A percentile compares a stretch with the other conserved stretches of the same genome.
phyloP scores from a whole-genome alignment of 2,888 invertebrate species.

The Cataglyphis albicans region DNA sequence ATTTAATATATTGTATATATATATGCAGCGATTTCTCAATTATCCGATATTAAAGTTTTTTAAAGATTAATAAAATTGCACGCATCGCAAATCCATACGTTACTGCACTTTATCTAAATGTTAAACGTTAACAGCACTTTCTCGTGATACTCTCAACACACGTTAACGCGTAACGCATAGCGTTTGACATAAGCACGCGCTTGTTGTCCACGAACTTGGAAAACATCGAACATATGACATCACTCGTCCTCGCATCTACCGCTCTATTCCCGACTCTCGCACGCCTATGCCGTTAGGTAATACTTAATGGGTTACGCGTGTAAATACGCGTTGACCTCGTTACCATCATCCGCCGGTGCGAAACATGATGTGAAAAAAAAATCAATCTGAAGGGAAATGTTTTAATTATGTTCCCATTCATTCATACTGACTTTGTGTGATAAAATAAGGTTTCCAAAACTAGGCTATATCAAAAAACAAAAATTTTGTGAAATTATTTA shows the following conservation, averaged over 20 bases:
- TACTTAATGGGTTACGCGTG: constrained; percentile 62
- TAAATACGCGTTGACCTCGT: constrained; percentile 47
- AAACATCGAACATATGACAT: constrained; percentile 69
- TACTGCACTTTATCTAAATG: neutral
- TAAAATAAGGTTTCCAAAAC: neutral
- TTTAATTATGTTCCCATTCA: constrained; percentile 21
- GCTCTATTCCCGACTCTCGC: constrained; percentile 68
- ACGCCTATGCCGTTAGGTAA: constrained; percentile 65
- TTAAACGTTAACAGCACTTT: neutral
- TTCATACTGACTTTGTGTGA: neutral
- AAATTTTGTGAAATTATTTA: neutral
- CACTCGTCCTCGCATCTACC: constrained; percentile 71
- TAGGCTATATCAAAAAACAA: neutral
- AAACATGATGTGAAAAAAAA: constrained; percentile 12
- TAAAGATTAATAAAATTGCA: neutral
- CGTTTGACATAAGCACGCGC: neutral
- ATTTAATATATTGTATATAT: too few relatives aligned
- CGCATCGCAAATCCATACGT: neutral
- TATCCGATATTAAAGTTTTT: neutral
- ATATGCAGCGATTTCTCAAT: neutral
- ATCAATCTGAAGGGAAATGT: constrained; percentile 25
- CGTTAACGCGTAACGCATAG: constrained; percentile 9
- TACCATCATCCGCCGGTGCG: constrained; percentile 12
- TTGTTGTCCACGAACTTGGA: constrained; percentile 72
- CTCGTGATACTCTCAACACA: constrained; percentile 15